Evolutionary conservation across 2,888 invertebrate genomes (phyloP), one percentile per base, ranked within the genome.

Genomic region (Chrysotoxum bicinctum): DNA sequence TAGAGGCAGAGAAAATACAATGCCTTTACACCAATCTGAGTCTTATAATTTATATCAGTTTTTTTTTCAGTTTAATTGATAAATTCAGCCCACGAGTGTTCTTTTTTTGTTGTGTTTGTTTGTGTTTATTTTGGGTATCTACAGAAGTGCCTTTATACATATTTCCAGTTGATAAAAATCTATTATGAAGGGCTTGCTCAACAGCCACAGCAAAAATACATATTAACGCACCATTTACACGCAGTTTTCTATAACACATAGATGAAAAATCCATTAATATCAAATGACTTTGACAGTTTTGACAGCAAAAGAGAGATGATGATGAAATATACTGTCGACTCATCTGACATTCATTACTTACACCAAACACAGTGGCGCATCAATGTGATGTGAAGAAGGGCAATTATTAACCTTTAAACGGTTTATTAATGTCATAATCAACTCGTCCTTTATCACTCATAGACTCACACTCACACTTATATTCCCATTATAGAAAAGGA

Each of bases 341-440:
- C 85, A 85, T 73, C 50, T 40, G 50, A 62, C 76, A 56, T 26
- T 77, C 85, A 85, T 85, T 85, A 85, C 64, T 85, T 62, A 56
- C 19, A 35, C 19, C 32, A 7, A 35, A 54, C 16, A 21, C 16
- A n/a, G 64, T 66, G 79, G 70, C 64, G n/a, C 79, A 79, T 80
- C 70, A 54, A 23, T 40, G 62, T 64, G 70, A 69, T 69, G 43
- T 16, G 26, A 56, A 66, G 62, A 54, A 68, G 68, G 73, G 76
- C 81, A 85, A 85, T 85, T 85, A 85, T 85, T 85, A 85, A 85
- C 81, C 85, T 81, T 81, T 85, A 85, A 85, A 81, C 73, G 81
- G 62, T 77, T 69, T 77, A 85, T 50, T 50, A 76, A 73, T 81
- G 50, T 85, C 76, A 85, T 80, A 85, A 85, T 85, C 75, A 76